These are phyloP conservation scores for Eledone cirrhosa DNA, from an alignment of 2,888 invertebrate species.

Conservation along the genomic window DNA sequence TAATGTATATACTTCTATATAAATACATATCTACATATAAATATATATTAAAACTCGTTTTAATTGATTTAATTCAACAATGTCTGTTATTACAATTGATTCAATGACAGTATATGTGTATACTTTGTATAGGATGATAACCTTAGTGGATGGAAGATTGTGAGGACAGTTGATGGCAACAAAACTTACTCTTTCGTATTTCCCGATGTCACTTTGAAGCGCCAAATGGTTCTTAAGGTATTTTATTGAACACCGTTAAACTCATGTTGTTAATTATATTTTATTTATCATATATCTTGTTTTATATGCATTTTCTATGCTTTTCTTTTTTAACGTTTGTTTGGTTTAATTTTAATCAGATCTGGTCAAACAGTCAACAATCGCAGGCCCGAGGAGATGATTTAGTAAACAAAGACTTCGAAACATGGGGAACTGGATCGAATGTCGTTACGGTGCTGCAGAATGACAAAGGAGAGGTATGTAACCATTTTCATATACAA, in stretches of 20 bases:
- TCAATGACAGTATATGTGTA: too few species aligned
- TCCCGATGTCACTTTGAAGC: slow-evolving; percentile 49
- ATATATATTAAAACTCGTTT: too few species aligned
- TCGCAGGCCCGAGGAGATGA: slow-evolving; percentile 53
- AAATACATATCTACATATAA: too few species aligned
- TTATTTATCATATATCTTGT: neutral
- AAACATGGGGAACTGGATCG: slow-evolving; percentile 67
- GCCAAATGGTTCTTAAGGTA: slow-evolving; percentile 55
- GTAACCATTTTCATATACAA: slow-evolving; percentile 19
- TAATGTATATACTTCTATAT: too few species aligned
- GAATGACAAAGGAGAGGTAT: slow-evolving; percentile 68
- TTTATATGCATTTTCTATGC: neutral
- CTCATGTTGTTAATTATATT: neutral
- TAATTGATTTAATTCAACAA: too few species aligned
- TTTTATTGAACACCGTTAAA: neutral
- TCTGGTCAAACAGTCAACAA: slow-evolving; percentile 65
- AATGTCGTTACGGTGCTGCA: slow-evolving; percentile 68
- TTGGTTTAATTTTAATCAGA: slow-evolving; percentile 51
- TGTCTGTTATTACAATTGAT: too few species aligned
- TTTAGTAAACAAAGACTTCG: slow-evolving; percentile 51
- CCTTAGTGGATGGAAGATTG: slow-evolving; percentile 66
- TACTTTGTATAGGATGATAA: slow-evolving; percentile 63
- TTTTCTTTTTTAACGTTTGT: neutral
- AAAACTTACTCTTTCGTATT: slow-evolving; percentile 46
- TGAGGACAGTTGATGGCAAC: slow-evolving; percentile 64